Percentiles rank a stretch among this genome's conserved stretches.
phyloP scores from a whole-genome alignment of 2,113 vertebrate species.

The Nannobrachium achirus region DNA sequence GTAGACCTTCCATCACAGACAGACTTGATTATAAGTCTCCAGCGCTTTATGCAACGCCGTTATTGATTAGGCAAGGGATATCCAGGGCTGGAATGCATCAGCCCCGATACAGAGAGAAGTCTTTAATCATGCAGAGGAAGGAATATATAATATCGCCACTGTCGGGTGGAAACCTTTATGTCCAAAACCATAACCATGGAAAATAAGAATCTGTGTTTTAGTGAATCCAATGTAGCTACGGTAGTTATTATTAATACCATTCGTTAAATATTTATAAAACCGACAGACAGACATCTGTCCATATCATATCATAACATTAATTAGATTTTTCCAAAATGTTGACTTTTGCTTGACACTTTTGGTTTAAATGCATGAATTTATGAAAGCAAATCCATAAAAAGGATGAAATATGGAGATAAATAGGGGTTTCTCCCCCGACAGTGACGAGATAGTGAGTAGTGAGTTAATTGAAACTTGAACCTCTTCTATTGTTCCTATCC shows the following conservation, averaged over 20 bases:
- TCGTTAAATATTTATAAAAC: no score
- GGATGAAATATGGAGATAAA: slow-evolving; percentile 41
- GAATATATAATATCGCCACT: no score
- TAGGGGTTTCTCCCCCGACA: slow-evolving; percentile 5
- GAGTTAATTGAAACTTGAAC: slow-evolving; percentile 85
- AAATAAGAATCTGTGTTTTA: no score
- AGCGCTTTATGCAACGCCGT: not conserved
- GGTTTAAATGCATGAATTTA: no score
- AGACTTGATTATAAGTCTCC: not conserved
- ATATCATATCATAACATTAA: no score
- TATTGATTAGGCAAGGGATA: not conserved
- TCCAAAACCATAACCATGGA: no score
- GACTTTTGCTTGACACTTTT: no score
- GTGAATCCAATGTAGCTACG: no score
- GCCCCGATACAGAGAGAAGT: not conserved
- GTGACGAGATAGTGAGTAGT: slow-evolving; percentile 52
- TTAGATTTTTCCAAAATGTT: no score
- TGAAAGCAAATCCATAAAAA: slow-evolving; percentile 43
- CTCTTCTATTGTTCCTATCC: slow-evolving; percentile 99
- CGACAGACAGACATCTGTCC: no score
- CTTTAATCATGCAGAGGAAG: not conserved
- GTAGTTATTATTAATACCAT: no score
- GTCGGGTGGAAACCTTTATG: no score
- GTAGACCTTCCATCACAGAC: not conserved
- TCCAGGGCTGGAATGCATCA: slow-evolving; percentile 3